A percentile compares a stretch with the other conserved stretches of the same genome.
These are phyloP conservation scores for Strigops habroptila DNA, from an alignment of 2,113 vertebrate species.

Conservation along the genomic window DNA sequence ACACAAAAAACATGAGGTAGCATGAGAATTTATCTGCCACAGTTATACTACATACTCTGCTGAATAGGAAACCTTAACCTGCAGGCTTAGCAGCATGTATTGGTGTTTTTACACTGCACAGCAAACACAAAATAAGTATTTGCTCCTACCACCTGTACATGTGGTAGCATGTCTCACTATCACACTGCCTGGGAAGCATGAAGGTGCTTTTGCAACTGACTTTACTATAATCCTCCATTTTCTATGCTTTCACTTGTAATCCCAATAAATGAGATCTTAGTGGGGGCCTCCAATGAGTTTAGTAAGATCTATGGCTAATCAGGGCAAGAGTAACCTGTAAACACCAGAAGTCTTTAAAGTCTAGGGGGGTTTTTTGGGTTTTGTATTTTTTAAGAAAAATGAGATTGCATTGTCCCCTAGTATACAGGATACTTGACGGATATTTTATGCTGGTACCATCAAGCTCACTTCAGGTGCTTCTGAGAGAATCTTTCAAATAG, in stretches of 20 bases:
- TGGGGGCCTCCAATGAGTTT: background rate
- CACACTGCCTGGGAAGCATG: background rate
- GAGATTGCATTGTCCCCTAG: background rate
- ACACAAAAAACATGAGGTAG: background rate
- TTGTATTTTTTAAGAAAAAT: background rate
- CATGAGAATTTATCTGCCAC: background rate
- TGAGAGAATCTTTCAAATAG: background rate
- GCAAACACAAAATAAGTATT: background rate
- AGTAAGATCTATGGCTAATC: background rate
- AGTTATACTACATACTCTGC: background rate
- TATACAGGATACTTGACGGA: background rate
- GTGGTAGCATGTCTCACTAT: background rate
- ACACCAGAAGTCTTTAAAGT: background rate
- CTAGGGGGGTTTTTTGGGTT: too few relatives aligned
- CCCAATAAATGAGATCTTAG: background rate
- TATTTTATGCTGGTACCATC: background rate
- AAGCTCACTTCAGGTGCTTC: background rate
- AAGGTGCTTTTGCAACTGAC: background rate
- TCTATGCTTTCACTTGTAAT: background rate
- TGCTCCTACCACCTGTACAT: background rate
- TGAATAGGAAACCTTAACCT: background rate
- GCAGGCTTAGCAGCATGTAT: background rate
- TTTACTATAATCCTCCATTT: background rate
- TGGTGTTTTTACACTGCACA: background rate
- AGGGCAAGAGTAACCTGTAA: background rate